Evolutionary conservation across 2,888 invertebrate genomes (phyloP).

Genomic region (Galerucella pusilla): DNA sequence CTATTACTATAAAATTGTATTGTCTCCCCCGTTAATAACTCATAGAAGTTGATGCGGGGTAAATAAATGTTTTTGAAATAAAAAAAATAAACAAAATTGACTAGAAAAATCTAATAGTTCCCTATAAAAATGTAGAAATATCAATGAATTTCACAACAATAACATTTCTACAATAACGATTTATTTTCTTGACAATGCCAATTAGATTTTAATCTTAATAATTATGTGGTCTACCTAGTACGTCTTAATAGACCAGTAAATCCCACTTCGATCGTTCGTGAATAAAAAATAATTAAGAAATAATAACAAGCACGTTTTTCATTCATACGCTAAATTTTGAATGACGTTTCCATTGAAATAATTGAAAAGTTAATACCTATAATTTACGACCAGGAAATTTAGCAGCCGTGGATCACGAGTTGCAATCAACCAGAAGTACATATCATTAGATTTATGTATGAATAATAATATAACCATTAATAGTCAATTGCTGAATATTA

Average conservation of each 20-base stretch:
- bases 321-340: not conserved
- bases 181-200: not conserved
- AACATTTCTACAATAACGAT: too few relatives aligned
- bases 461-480: not conserved
- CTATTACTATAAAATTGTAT: too few relatives aligned
- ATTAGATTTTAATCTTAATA: not conserved
- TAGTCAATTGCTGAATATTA: too few relatives aligned
- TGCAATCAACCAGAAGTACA: not conserved
- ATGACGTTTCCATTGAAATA: not conserved
- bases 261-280: not conserved
- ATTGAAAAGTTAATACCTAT: not conserved
- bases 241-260: not conserved
- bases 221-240: not conserved
- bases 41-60: too few relatives aligned
- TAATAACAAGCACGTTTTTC: not conserved
- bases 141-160: too few relatives aligned
- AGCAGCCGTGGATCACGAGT: not conserved
- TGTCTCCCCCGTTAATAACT: too few relatives aligned
- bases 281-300: conserved; percentile 2
- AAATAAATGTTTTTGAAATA: too few relatives aligned
- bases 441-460: not conserved
- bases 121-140: too few relatives aligned
- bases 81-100: too few relatives aligned
- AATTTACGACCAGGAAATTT: not conserved
- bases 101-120: too few relatives aligned